Evolutionary conservation across 2,113 vertebrate genomes (phyloP).

Genomic region (Eidolon helvum): DNA sequence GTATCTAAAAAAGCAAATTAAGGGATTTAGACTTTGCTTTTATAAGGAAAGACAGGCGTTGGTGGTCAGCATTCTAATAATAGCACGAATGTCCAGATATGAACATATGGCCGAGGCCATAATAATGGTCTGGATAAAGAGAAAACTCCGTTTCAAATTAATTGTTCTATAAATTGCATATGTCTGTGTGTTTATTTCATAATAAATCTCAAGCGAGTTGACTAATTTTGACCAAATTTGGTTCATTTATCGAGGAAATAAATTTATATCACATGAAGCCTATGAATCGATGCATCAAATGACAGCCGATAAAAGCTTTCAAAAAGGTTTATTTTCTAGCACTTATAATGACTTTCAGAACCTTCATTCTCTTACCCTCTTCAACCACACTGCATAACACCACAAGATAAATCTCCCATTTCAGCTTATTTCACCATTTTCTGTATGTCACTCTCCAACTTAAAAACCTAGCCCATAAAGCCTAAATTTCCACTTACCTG

Average conservation of each 20-base stretch:
- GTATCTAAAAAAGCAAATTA: constrained; percentile 7
- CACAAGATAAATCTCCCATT: constrained; percentile 34
- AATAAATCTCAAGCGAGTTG: constrained; percentile 54
- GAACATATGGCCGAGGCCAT: constrained; percentile 8
- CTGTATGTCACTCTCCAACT: background rate
- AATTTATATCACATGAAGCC: constrained; percentile 30
- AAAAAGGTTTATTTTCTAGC: constrained; percentile 32
- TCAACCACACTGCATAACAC: background rate
- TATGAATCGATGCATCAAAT: constrained; percentile 29
- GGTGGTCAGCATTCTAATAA: constrained; percentile 35
- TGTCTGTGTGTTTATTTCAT: constrained; percentile 58
- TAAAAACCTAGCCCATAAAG: constrained; percentile 8
- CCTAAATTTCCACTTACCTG: background rate
- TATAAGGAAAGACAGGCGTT: background rate
- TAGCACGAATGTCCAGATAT: background rate
- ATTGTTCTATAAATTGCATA: constrained; percentile 51
- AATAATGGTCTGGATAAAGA: constrained; percentile 10
- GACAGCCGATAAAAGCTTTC: constrained; percentile 31
- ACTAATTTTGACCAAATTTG: constrained; percentile 57
- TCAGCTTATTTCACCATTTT: constrained; percentile 43
- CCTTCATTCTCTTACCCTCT: constrained; percentile 19
- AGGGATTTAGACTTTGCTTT: background rate
- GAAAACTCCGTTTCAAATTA: constrained; percentile 36
- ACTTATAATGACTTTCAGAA: constrained; percentile 53
- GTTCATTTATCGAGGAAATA: constrained; percentile 44